These are phyloP conservation scores for Pantala flavescens DNA, from an alignment of 1,140 invertebrate species.

Conservation along the genomic window DNA sequence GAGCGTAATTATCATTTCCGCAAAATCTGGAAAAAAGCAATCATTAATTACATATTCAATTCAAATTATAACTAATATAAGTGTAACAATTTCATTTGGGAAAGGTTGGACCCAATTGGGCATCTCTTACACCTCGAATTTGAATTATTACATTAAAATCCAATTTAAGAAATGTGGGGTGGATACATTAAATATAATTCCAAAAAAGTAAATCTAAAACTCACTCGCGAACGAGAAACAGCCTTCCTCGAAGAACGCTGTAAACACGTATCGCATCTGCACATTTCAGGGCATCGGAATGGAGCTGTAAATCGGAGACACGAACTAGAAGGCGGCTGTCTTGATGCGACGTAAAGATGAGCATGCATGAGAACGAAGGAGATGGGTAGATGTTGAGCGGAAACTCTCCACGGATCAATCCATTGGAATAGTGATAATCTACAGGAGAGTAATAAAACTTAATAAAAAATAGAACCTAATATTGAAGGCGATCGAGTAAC, in stretches of 20 bases:
- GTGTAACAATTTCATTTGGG: too few species aligned
- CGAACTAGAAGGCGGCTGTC: background rate
- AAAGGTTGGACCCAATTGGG: too few species aligned
- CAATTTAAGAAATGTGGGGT: too few species aligned
- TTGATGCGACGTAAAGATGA: background rate
- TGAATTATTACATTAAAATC: too few species aligned
- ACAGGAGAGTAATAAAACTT: too few species aligned
- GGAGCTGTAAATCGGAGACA: background rate
- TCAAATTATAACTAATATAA: too few species aligned
- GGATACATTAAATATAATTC: too few species aligned
- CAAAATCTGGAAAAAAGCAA: background rate
- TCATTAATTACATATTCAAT: background rate
- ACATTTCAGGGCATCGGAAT: background rate
- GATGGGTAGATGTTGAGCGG: background rate
- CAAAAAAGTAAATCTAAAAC: background rate
- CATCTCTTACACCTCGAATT: too few species aligned
- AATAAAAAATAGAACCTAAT: too few species aligned
- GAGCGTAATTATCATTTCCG: background rate
- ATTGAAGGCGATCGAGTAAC: too few species aligned
- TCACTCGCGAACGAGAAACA: background rate
- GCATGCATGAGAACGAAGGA: background rate
- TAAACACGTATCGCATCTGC: background rate
- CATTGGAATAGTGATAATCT: too few species aligned
- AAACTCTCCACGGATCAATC: too few species aligned
- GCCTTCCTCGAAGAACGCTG: background rate